Percentiles rank a stretch among this genome's conserved stretches.
Conservation (phyloP, 2,113 vertebrate species). For the Rafetus swinhoei region DNA sequence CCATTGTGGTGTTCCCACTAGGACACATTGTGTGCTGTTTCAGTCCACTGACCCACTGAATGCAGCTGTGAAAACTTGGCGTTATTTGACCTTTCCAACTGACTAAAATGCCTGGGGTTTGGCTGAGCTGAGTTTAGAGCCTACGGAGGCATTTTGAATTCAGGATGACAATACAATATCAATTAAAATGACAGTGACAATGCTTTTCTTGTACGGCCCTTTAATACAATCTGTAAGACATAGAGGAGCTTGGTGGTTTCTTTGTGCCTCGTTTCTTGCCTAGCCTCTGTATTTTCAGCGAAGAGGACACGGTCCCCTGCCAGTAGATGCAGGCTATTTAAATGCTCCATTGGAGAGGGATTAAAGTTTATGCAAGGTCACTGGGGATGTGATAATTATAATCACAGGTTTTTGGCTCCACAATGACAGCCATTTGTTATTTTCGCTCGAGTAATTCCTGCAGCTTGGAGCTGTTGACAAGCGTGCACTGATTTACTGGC, state of each 20-base stretch:
- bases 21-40: constrained; percentile 18
- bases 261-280: constrained; percentile 78
- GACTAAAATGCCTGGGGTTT: constrained; percentile 46
- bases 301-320: constrained; percentile 78
- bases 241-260: constrained; percentile 65
- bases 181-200: constrained; percentile 67
- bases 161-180: constrained; percentile 51
- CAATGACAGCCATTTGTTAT: constrained; percentile 99
- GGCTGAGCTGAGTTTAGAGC: constrained; percentile 10
- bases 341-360: constrained; percentile 99
- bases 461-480: constrained; percentile 93
- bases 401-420: constrained; percentile 99
- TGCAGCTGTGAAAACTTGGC: constrained; percentile 27
- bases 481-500: constrained; percentile 94
- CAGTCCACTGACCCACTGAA: constrained; percentile 45
- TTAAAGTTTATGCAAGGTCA: constrained; percentile 99
- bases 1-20: background rate
- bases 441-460: constrained; percentile 95
- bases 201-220: constrained; percentile 59
- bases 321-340: constrained; percentile 97
- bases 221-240: constrained; percentile 67
- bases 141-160: constrained; percentile 35
- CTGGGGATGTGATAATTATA: constrained; percentile 99
- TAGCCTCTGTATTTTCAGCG: constrained; percentile 63
- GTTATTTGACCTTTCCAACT: constrained; percentile 59